Evolutionary conservation across 2,113 vertebrate species (phyloP), one percentile per base, ranked within the genome.

Genomic region (Oxyruncus cristatus): DNA sequence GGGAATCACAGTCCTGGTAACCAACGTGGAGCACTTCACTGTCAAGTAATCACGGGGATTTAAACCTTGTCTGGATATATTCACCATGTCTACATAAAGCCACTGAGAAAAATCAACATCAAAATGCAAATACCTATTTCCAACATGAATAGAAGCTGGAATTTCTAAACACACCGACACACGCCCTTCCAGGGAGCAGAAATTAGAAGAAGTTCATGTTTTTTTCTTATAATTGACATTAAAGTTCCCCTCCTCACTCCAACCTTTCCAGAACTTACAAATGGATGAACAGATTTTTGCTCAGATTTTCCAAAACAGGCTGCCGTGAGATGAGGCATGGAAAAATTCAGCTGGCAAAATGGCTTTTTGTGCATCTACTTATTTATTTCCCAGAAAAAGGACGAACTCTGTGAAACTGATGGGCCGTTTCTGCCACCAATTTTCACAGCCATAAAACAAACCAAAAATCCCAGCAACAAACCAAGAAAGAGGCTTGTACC

Each of bases 201-300:
- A 83, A 79, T 62, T 58, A 47, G 86, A 35, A 84, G 28, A 85
- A 88, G 63, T 28, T 52, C 14, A 13, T 13, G 1, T 8, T 30
- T 59, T 66, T 65, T 53, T 19, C 68, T 92, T 77, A 44, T 22
- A 78, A 89, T 5, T 80, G 83, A 81, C 75, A 78, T n/a, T 33
- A 75, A 95, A 91, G 86, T 73, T 94, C 44, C 58, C 46, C 49
- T 91, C 62, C 76, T 91, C 8, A 12, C 56, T 81, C 66, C 61
- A 93, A n/a, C 76, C 86, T 82, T 95, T 96, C 90, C 93, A 94
- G 94, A 91, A 87, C 56, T 93, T 96, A 85, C 92, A 95, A 95
- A 90, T 65, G 83, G 92, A 77, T 91, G 88, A 96, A 96, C 95
- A 96, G 96, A 97, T 94, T 96, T 96, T 62, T 89, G 76, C 88